phyloP scores from a whole-genome alignment of 1,140 invertebrate genomes.

The Helicorthomorpha holstii region DNA sequence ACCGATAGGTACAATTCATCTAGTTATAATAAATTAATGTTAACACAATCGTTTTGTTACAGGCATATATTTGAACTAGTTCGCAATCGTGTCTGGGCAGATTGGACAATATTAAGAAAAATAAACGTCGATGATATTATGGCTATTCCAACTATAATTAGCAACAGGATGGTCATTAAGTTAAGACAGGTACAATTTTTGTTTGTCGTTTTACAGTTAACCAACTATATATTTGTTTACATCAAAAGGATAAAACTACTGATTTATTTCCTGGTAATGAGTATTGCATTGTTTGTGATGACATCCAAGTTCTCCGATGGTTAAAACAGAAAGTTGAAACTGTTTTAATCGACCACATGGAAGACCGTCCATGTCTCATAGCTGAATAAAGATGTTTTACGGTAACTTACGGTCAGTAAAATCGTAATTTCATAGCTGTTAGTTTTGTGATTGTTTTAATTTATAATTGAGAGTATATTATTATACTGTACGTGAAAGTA shows the following conservation, averaged over 20 bases:
- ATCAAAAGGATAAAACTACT: conserved; percentile 22
- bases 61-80: conserved; percentile 57
- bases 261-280: conserved; percentile 34
- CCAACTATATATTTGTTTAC: not conserved
- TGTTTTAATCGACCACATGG: conserved; percentile 48
- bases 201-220: not conserved
- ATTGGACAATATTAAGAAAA: conserved; percentile 59
- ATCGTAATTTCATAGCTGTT: not conserved
- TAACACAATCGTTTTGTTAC: not conserved
- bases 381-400: not conserved
- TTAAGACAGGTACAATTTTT: conserved; percentile 42
- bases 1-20: conserved; percentile 37
- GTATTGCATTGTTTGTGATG: conserved; percentile 43
- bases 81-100: conserved; percentile 46
- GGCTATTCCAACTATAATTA: conserved; percentile 42
- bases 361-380: conserved; percentile 30
- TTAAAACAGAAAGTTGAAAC: conserved; percentile 50
- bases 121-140: conserved; percentile 53
- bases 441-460: conserved; percentile 14
- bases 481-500: not conserved
- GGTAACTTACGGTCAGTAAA: no score
- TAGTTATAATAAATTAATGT: not conserved
- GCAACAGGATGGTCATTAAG: conserved; percentile 47
- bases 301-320: conserved; percentile 44
- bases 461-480: no score